phyloP scores from a whole-genome alignment of 2,113 vertebrate genomes.

The Lynx canadensis region DNA sequence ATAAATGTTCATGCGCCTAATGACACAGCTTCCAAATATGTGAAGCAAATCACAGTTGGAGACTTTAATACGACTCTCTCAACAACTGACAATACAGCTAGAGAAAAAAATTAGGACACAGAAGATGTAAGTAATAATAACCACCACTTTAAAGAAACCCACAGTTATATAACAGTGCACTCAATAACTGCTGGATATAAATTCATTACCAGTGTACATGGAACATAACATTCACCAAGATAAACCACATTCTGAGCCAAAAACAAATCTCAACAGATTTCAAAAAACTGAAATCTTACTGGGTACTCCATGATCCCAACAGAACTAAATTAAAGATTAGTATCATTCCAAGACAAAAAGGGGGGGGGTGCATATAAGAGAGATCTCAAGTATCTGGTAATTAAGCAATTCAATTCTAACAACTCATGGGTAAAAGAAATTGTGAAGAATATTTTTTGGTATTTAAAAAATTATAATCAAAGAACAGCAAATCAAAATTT shows the following conservation, averaged over 20 bases:
- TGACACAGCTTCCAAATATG: not conserved
- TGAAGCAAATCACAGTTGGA: not conserved
- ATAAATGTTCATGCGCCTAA: not conserved
- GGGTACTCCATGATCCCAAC: not conserved
- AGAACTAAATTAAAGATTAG: constrained; percentile 26
- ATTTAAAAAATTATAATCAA: constrained; percentile 31
- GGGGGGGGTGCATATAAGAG: not conserved
- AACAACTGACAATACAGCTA: not conserved
- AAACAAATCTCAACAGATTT: not conserved
- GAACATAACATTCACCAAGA: not conserved
- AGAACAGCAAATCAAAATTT: constrained; percentile 1
- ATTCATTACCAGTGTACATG: not conserved
- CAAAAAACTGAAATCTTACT: not conserved
- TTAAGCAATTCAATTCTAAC: constrained; percentile 34
- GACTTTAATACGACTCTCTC: not conserved
- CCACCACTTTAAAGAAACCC: not conserved
- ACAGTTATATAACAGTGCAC: not conserved
- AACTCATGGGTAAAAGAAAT: constrained; percentile 5
- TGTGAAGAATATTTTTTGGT: not conserved
- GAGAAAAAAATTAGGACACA: not conserved
- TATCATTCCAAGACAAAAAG: not conserved
- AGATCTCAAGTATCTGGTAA: not conserved
- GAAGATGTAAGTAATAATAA: not conserved
- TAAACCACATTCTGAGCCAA: not conserved
- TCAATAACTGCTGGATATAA: not conserved